Evolutionary conservation across 2,888 invertebrate species (phyloP).

Genomic region (Hirtodrosophila duncani): DNA sequence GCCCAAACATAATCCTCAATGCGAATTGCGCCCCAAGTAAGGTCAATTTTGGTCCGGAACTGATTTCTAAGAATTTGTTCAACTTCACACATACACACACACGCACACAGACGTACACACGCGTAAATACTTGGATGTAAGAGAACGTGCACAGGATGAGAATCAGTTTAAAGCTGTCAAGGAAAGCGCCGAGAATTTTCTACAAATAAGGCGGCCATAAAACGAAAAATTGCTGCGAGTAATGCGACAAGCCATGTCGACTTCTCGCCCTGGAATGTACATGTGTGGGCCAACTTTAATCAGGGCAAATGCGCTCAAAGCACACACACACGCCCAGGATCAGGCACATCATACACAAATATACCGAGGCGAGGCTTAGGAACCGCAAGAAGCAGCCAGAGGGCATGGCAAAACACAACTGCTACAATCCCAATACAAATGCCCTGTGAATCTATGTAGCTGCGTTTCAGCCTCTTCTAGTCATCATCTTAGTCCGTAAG

Average conservation of each 20-base stretch:
- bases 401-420: conserved; percentile 31
- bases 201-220: conserved; percentile 55
- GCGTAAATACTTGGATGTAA: conserved; percentile 5
- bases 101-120: conserved; percentile 8
- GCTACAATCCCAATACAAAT: conserved; percentile 22
- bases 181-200: conserved; percentile 44
- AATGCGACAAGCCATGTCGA: conserved; percentile 28
- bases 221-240: conserved; percentile 44
- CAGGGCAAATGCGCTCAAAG: conserved; percentile 32
- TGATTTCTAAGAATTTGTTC: conserved; percentile 57
- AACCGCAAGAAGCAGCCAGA: too few species aligned
- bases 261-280: conserved; percentile 1
- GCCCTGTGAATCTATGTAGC: neutral
- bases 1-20: too few species aligned
- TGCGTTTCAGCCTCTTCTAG: conserved; percentile 22
- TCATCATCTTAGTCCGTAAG: conserved; percentile 10
- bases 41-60: conserved; percentile 57
- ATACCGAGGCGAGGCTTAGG: conserved; percentile 38
- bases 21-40: conserved; percentile 43
- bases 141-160: conserved; percentile 45
- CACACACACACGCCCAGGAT: too few species aligned
- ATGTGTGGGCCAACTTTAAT: conserved; percentile 50
- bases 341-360: conserved; percentile 1
- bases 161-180: conserved; percentile 66
- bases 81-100: conserved; percentile 12